Conservation (phyloP, 2,888 invertebrate genomes). For the Lycocerus yunnanus region DNA sequence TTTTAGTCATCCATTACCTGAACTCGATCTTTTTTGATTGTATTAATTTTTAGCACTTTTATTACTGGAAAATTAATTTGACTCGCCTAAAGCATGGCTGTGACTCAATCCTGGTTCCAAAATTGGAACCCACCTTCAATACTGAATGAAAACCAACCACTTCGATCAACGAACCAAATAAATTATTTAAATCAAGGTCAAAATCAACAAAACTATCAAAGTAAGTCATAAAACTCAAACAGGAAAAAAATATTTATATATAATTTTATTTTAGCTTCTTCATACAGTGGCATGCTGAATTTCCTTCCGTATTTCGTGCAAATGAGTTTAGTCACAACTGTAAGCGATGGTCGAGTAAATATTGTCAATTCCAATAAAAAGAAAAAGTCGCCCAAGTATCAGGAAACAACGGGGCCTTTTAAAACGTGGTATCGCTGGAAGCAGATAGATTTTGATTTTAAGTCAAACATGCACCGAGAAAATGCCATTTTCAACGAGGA, state of each 20-base stretch:
- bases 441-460: conserved; percentile 73
- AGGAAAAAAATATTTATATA: neutral
- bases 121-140: conserved; percentile 23
- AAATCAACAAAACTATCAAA: conserved; percentile 11
- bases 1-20: too few relatives aligned
- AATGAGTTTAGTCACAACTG: conserved; percentile 44
- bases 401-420: conserved; percentile 62
- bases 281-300: conserved; percentile 41
- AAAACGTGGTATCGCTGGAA: conserved; percentile 75
- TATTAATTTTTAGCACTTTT: neutral
- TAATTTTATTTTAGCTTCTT: conserved; percentile 6
- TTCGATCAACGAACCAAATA: conserved; percentile 25
- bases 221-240: conserved; percentile 18
- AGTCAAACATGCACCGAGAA: conserved; percentile 61
- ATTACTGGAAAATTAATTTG: neutral
- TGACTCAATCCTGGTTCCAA: conserved; percentile 22
- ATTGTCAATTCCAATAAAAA: neutral
- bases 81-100: conserved; percentile 8
- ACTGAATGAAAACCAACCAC: conserved; percentile 33
- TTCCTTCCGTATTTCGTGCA: conserved; percentile 60
- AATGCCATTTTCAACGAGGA: conserved; percentile 64
- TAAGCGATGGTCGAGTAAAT: neutral
- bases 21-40: neutral
- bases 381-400: conserved; percentile 8
- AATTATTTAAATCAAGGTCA: conserved; percentile 25